phyloP scores from a whole-genome alignment of 2,113 vertebrate species.

The Megaceryle torquata region DNA sequence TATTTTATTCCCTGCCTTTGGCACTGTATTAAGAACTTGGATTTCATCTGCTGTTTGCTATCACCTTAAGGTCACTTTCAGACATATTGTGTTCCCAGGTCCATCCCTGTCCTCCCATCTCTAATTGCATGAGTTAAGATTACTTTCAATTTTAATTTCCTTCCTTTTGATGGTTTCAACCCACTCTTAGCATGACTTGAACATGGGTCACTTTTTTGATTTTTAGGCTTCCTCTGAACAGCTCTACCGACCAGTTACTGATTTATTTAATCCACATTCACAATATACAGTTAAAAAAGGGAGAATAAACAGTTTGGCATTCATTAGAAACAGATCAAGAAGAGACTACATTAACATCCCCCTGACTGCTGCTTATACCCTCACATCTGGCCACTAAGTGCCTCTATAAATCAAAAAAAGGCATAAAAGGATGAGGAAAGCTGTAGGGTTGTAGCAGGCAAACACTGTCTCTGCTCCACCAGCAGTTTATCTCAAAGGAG shows the following conservation, averaged over 20 bases:
- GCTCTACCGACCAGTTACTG: neutral
- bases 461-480: neutral
- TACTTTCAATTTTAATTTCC: conserved; percentile 47
- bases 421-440: conserved; percentile 26
- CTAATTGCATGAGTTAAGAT: neutral
- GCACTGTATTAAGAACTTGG: neutral
- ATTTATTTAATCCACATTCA: conserved; percentile 4
- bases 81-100: neutral
- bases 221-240: neutral
- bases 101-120: neutral
- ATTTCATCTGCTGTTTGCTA: neutral
- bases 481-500: neutral
- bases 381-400: conserved; percentile 42
- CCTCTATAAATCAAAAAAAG: conserved; percentile 44
- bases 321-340: conserved; percentile 37
- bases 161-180: conserved; percentile 34
- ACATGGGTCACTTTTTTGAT: neutral
- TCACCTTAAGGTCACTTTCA: conserved; percentile 3
- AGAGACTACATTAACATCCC: neutral
- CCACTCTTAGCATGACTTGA: neutral
- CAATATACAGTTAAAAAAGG: neutral
- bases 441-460: neutral
- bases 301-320: neutral
- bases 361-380: neutral
- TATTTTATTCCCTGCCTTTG: conserved; percentile 7